Evolutionary conservation across 2,113 vertebrate genomes (phyloP).

Genomic region (Lepidothrix coronata): DNA sequence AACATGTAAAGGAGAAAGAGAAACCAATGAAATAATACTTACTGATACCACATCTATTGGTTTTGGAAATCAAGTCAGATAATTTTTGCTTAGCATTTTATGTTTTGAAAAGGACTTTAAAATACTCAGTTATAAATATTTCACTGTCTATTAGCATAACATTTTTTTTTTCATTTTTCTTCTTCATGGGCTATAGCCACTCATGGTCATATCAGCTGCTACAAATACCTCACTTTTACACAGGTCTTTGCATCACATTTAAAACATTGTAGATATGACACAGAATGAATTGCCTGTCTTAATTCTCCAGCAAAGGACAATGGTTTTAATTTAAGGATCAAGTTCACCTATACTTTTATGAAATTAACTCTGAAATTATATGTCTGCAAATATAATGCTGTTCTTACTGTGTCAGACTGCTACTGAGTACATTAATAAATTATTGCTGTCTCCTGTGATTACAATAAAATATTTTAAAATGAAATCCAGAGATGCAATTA

Average conservation of each 20-base stretch:
- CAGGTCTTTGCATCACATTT: not conserved
- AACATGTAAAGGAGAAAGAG: not conserved
- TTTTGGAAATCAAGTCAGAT: not conserved
- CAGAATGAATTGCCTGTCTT: slow-evolving; percentile 13
- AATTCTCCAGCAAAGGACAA: slow-evolving; percentile 11
- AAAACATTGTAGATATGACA: slow-evolving; percentile 5
- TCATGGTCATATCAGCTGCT: not conserved
- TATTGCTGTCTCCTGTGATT: slow-evolving; percentile 35
- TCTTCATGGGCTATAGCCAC: not conserved
- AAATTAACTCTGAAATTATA: slow-evolving; percentile 45
- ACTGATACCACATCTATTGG: not conserved
- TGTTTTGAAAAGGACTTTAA: not conserved
- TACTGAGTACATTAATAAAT: slow-evolving; percentile 33
- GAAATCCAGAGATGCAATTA: slow-evolving; percentile 32
- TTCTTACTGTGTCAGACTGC: not conserved
- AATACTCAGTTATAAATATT: not conserved
- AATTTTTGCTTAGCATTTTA: not conserved
- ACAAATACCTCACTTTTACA: not conserved
- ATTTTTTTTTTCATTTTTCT: not conserved
- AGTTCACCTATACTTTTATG: slow-evolving; percentile 11
- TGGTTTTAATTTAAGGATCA: slow-evolving; percentile 33
- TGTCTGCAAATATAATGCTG: slow-evolving; percentile 23
- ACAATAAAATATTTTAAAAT: slow-evolving; percentile 46
- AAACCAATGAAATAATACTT: not conserved
- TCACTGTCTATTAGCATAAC: not conserved